Conservation (phyloP, 1,140 invertebrate species). For the Conus betulinus region DNA sequence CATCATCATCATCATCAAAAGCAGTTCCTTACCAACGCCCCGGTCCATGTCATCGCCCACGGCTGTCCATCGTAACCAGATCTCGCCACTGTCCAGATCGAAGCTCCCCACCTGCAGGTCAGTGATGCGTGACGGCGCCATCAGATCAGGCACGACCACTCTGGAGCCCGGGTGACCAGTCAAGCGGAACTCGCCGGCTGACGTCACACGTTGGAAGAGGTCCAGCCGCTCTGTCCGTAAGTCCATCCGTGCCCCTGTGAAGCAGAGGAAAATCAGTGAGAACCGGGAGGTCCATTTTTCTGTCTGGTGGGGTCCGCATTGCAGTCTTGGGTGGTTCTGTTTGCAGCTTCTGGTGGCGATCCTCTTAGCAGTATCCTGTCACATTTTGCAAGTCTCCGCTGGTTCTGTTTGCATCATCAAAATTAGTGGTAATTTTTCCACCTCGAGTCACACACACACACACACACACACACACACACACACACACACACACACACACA, state of each 20-base stretch:
- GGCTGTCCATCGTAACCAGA: constrained; percentile 44
- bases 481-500: too few relatives aligned
- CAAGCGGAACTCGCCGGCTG: constrained; percentile 51
- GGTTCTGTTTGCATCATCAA: too few relatives aligned
- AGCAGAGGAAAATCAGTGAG: neutral
- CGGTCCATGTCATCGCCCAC: constrained; percentile 54
- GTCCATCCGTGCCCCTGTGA: neutral
- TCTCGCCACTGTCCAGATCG: constrained; percentile 28
- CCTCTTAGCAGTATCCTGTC: too few relatives aligned
- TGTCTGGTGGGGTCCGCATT: neutral
- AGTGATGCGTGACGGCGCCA: constrained; percentile 50
- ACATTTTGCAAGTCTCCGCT: too few relatives aligned
- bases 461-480: too few relatives aligned
- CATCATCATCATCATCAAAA: neutral
- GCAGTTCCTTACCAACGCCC: constrained; percentile 39
- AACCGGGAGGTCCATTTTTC: neutral
- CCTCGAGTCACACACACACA: too few relatives aligned
- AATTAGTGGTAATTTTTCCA: too few relatives aligned
- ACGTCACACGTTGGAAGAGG: constrained; percentile 50
- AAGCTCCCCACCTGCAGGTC: constrained; percentile 40
- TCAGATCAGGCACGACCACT: constrained; percentile 34
- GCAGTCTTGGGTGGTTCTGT: neutral
- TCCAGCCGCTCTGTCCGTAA: constrained; percentile 24
- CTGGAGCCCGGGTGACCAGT: constrained; percentile 32
- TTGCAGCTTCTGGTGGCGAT: neutral